Evolutionary conservation across 1,140 invertebrate genomes (phyloP).

Genomic region (Penaeus japonicus): DNA sequence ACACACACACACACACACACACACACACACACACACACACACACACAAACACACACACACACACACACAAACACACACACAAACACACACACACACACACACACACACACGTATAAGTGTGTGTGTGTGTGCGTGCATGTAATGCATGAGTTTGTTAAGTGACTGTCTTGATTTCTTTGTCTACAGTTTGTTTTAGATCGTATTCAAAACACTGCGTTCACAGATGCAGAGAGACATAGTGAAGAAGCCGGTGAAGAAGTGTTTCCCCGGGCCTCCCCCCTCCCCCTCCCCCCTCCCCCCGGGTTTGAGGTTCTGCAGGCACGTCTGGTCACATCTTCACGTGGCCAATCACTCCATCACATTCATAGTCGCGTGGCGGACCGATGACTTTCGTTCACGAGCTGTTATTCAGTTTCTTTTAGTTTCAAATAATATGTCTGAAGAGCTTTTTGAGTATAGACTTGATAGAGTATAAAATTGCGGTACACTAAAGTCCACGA

Average conservation of each 20-base stretch:
- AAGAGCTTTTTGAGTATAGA: not conserved
- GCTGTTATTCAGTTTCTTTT: not conserved
- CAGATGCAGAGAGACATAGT: not conserved
- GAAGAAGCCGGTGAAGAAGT: no score
- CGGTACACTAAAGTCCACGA: no score
- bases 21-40: not conserved
- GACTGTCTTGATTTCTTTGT: not conserved
- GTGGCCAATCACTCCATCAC: constrained; percentile 16
- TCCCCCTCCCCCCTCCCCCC: not conserved
- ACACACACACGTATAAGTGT: not conserved
- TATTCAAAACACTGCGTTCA: not conserved
- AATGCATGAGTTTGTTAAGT: not conserved
- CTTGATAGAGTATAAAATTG: not conserved
- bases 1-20: no score
- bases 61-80: not conserved
- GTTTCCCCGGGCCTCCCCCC: not conserved
- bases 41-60: not conserved
- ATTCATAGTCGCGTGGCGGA: no score
- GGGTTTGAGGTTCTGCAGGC: not conserved
- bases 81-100: not conserved
- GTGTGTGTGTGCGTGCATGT: not conserved
- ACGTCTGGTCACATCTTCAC: not conserved
- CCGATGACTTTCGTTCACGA: constrained; percentile 1
- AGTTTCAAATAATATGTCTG: not conserved
- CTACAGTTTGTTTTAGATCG: not conserved